Conservation (phyloP, 1,140 invertebrate species). For the Rhopalosiphum padi region DNA sequence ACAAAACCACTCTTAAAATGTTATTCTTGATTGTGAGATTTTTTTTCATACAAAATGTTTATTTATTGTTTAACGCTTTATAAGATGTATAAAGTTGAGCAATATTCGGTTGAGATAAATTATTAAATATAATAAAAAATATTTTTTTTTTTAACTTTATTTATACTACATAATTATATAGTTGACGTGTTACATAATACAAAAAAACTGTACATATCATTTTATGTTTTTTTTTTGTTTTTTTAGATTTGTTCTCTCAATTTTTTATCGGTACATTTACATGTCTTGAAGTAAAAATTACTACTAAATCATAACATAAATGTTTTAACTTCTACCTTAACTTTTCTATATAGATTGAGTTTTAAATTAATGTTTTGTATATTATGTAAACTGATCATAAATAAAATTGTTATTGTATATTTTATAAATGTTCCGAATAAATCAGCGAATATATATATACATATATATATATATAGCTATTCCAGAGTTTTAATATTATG, state of each 20-base stretch:
- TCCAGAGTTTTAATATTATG: background rate
- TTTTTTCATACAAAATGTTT: background rate
- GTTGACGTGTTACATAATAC: slow-evolving; percentile 43
- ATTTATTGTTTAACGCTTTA: slow-evolving; percentile 12
- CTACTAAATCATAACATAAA: slow-evolving; percentile 19
- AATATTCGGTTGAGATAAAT: background rate
- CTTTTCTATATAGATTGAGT: slow-evolving; percentile 24
- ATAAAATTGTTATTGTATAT: slow-evolving; percentile 30
- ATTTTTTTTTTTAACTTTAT: slow-evolving; percentile 22
- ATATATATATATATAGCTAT: background rate
- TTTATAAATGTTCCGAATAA: background rate
- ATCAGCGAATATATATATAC: background rate
- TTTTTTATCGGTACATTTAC: slow-evolving; percentile 26
- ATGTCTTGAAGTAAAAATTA: slow-evolving; percentile 24
- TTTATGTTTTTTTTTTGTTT: slow-evolving; percentile 6
- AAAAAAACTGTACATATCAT: slow-evolving; percentile 54
- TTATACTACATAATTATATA: slow-evolving; percentile 38
- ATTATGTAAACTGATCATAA: slow-evolving; percentile 24
- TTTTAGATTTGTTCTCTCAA: background rate
- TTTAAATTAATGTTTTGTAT: slow-evolving; percentile 28
- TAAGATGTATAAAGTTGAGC: slow-evolving; percentile 10
- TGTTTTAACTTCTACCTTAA: background rate
- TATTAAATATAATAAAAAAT: background rate
- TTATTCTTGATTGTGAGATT: background rate
- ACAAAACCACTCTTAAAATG: background rate